Base-by-base conservation (phyloP, 2,888 invertebrate genomes). In the Sylvicola fuscatus region DNA sequence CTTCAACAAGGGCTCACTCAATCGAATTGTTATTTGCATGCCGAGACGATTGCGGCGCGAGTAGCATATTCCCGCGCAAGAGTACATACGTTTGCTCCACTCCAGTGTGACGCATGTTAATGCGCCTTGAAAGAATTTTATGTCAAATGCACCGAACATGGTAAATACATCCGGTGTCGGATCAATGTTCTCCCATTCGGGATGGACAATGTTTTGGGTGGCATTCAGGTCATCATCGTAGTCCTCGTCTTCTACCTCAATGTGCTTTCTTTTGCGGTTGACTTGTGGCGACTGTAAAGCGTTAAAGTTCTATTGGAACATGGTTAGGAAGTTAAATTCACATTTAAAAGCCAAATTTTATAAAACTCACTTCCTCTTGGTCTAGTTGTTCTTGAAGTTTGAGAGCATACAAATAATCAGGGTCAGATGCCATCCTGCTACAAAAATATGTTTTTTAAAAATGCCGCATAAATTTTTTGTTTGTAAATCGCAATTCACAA, bases 11-110 rank as follows among this genome's bases (percentile, higher is more conserved):
- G 98, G 97, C 48, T 80, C 77, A 51, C 93, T 95, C 2, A 98
- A 63, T 1, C 59, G 47, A 17, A 59, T 57, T 0, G 50, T 57
- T 0, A 58, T 42, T 3, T 42, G 37, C 46, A 53, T 52, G 1
- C 49, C 45, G 7, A 43, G 40, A 0, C 46, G 38, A 44, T 51
- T 55, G 6, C 48, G 42, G 0, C 54, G 48, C 11, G 52, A 51
- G 39, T 58, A 71, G 60, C 68, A 71, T 37, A 65, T 54, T 1
- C 71, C 71, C 31, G 71, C 71, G 45, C 69, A 68, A 1, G 66
- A 65, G 45, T 66, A 70, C 97, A 98, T 97, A 41, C 80, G 64
- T 45, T 81, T 82, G 52, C 95, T 97, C 98, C 98, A 98, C 49
- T 77, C 72, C 0, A 99, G 78, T 43, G 80, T 77, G 1, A 92